phyloP scores from a whole-genome alignment of 2,888 invertebrate species.

The Rotaria socialis region DNA sequence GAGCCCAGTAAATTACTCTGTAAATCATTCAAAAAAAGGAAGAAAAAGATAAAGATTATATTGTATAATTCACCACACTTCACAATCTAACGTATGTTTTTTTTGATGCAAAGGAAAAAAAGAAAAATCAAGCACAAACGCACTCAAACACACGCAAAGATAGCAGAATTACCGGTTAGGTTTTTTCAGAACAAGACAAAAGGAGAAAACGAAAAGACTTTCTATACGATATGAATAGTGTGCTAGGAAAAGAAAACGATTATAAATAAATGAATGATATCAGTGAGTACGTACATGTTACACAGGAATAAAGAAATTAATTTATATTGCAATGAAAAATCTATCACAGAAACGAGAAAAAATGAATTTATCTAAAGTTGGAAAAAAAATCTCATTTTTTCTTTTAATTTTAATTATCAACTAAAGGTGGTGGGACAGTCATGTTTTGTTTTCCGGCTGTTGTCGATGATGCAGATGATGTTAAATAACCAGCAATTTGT shows the following conservation, averaged over 20 bases:
- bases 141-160: not conserved
- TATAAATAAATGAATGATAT: not conserved
- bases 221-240: not conserved
- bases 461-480: slow-evolving; percentile 29
- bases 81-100: not conserved
- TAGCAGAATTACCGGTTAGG: not conserved
- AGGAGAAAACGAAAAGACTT: not conserved
- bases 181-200: not conserved
- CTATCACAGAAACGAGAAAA: not conserved
- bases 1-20: not conserved
- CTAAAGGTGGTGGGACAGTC: slow-evolving; percentile 38
- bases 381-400: not conserved
- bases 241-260: not conserved
- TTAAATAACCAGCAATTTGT: slow-evolving; percentile 44
- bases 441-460: slow-evolving; percentile 32
- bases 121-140: not conserved
- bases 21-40: not conserved
- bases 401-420: not conserved
- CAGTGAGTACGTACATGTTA: not conserved
- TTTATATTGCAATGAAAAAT: not conserved
- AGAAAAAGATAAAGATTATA: not conserved
- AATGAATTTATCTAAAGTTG: not conserved
- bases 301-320: not conserved
- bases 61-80: not conserved
- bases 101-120: not conserved